phyloP scores from a whole-genome alignment of 2,113 vertebrate genomes.

The Litocranius walleri region DNA sequence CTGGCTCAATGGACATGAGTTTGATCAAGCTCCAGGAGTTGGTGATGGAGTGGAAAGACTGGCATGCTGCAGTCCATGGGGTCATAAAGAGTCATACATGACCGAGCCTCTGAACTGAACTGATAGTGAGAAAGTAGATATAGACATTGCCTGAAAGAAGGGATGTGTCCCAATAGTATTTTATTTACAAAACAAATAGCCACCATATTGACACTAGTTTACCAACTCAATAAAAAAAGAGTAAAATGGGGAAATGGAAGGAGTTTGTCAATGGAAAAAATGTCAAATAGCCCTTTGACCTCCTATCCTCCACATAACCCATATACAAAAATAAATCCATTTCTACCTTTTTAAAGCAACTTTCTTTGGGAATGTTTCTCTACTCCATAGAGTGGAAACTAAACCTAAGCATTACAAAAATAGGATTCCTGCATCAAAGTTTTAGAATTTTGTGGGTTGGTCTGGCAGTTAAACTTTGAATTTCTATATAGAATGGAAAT shows the following conservation, averaged over 20 bases:
- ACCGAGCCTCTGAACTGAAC: not conserved
- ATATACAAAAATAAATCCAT: not conserved
- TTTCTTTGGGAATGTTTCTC: not conserved
- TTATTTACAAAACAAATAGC: not conserved
- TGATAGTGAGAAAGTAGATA: not conserved
- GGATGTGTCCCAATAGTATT: not conserved
- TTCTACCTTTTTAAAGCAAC: not conserved
- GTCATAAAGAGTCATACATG: not conserved
- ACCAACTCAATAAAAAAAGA: not conserved
- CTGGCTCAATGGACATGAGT: not conserved
- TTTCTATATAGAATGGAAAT: not conserved
- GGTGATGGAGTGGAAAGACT: not conserved
- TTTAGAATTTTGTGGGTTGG: not conserved
- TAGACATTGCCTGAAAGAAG: not conserved
- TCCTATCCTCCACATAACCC: not conserved
- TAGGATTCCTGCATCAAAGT: not conserved
- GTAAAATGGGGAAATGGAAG: not conserved
- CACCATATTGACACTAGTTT: not conserved
- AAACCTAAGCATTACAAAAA: not conserved
- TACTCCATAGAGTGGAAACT: not conserved
- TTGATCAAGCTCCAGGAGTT: not conserved
- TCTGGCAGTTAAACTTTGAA: not conserved
- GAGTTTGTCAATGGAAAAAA: not conserved
- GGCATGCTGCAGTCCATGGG: fast-evolving
- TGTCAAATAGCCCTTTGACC: not conserved